Evolutionary conservation across 2,888 invertebrate species (phyloP), one percentile per base, ranked within the genome.

Genomic region (Congeria kusceri): DNA sequence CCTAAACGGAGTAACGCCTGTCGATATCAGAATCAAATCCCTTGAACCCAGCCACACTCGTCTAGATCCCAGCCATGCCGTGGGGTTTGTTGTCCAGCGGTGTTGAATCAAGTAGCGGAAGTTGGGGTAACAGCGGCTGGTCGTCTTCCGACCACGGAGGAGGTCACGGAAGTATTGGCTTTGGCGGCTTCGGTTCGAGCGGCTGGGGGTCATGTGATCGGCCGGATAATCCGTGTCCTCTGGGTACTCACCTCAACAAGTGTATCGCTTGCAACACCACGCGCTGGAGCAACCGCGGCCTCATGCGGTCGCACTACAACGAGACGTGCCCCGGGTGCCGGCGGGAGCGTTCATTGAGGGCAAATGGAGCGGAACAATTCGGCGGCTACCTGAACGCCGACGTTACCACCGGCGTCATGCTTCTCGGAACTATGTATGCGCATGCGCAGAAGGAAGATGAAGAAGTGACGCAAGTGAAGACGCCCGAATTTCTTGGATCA

Each of bases 121-220:
- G 53, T 25, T 53, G 53, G 53, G 53, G 53, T 20, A 53, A 25
- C 53, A 53, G 53, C 53, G 53, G 53, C 7, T 53, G 20, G 23
- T n/a, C 23, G 11, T 53, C 53, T 7, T 20, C 23, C 7, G 53
- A 1, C 23, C 53, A 20, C 20, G 11, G 53, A 9, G 53, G 53
- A 5, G 39, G 39, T 39, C 39, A 39, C 39, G 53, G 49, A 20
- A 49, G 20, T 15, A 44, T 44, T 18, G 46, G 46, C 46, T 13
- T 18, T 13, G 46, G 46, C 9, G 7, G 49, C 49, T 49, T 49
- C 49, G 49, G 53, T 53, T 53, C 53, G 53, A 53, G 53, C 53
- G 11, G 53, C 53, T 53, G 53, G 53, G 53, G 53, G 25, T 1
- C 2, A 3, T 53, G 53, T 11, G 53, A 53, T 20, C 5, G 53